Evolutionary conservation across 2,888 invertebrate genomes (phyloP), one percentile per base, ranked within the genome.

Genomic region (Mayetiola destructor): DNA sequence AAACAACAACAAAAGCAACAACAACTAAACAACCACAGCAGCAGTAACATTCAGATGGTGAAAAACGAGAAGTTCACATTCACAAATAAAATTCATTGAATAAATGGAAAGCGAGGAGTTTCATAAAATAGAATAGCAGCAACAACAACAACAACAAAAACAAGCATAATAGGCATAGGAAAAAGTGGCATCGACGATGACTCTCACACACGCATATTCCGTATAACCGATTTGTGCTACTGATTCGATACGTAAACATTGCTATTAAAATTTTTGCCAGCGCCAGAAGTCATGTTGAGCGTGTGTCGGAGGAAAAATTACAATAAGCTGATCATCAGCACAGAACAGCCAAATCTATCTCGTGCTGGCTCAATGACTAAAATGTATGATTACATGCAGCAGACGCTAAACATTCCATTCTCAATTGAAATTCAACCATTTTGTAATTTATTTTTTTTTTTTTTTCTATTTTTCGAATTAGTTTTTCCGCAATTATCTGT

Each of bases 271-370:
- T 16, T 48, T 48, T 48, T 27, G 27, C 48, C 12, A 48, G 48
- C 23, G 48, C 48, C 48, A 48, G 48, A 48, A 48, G 23, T 27
- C 48, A 48, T 48, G 48, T 27, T 27, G 23, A 14, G 23, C 14
- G 42, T 42, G n/a, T 27, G 27, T 48, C 16, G 30, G 20, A 32
- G 32, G 2, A 32, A 9, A 53, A 32, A 8, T 20, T 18, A 32
- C 9, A 30, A 16, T 53, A 53, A 53, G 53, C 32, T 53, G 53
- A 53, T 53, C 32, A 53, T 53, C 53, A 53, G 53, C 32, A 53
- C 8, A 32, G 12, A 6, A 6, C 6, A 5, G 30, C 29, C 53
- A 53, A 27, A 48, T 48, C 48, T 27, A n/a, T 48, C 27, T 48
- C n/a, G 48, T 48, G 48, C 27, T 48, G 48, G 48, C 27, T n/a